These are phyloP conservation scores for Lerema accius DNA, from an alignment of 1,140 invertebrate species.

Conservation along the genomic window DNA sequence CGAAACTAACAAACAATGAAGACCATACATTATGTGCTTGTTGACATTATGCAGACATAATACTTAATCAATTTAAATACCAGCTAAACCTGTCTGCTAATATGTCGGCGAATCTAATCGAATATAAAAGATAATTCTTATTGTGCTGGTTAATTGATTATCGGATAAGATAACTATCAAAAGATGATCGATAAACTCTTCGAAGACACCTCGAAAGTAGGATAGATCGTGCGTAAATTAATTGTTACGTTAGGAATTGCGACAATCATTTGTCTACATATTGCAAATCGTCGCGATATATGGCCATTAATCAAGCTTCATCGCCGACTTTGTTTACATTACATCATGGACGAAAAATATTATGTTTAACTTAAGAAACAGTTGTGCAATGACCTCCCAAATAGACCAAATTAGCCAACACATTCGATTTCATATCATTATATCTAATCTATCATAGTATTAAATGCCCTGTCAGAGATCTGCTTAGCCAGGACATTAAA, in stretches of 20 bases:
- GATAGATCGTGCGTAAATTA: constrained; percentile 70
- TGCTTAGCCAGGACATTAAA: constrained; percentile 1
- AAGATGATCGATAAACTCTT: no score
- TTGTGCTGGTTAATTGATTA: constrained; percentile 34
- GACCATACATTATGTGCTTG: no score
- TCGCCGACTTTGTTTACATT: constrained; percentile 61
- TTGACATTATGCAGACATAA: no score
- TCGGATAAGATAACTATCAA: constrained; percentile 14
- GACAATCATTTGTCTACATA: constrained; percentile 66
- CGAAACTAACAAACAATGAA: no score
- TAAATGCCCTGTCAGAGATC: neutral
- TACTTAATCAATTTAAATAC: constrained; percentile 6
- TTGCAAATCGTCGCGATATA: constrained; percentile 66
- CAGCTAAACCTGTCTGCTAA: constrained; percentile 2
- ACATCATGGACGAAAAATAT: constrained; percentile 56
- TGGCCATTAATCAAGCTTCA: constrained; percentile 62
- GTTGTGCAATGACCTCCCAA: constrained; percentile 63
- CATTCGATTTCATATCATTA: constrained; percentile 39
- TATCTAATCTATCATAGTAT: neutral
- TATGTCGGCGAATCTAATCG: neutral
- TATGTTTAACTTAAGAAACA: constrained; percentile 63
- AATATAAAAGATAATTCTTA: neutral
- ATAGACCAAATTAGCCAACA: constrained; percentile 63
- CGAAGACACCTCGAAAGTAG: constrained; percentile 60
- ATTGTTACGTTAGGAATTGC: constrained; percentile 70